A percentile compares a stretch with the other conserved stretches of the same genome.
These are phyloP conservation scores for Muscicapa striata DNA, from an alignment of 2,797 vertebrate genomes.

Conservation along the genomic window DNA sequence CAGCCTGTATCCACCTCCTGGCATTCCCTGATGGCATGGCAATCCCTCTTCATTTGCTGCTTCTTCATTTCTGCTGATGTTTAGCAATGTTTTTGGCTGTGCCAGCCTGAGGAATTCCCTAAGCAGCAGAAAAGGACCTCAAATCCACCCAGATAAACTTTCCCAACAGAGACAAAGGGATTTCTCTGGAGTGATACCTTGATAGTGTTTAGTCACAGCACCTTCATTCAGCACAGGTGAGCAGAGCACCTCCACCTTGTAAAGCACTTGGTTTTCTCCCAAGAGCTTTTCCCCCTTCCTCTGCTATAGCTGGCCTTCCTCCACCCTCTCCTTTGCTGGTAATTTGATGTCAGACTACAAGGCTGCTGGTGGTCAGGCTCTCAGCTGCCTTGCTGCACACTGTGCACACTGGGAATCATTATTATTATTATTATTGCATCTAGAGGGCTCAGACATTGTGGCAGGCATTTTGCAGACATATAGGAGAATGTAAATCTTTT, in stretches of 20 bases:
- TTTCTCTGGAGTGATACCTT: background rate
- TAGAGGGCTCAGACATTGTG: background rate
- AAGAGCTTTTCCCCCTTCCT: background rate
- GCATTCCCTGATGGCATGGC: background rate
- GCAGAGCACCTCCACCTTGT: background rate
- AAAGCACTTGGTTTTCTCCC: background rate
- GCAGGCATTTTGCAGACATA: background rate
- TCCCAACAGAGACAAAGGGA: background rate
- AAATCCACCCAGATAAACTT: background rate
- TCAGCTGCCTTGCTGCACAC: background rate
- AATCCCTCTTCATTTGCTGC: background rate
- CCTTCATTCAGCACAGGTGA: background rate
- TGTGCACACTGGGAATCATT: rapidly evolving
- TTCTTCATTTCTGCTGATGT: background rate
- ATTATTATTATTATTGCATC: background rate
- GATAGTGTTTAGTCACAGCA: background rate
- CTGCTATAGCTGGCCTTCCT: background rate
- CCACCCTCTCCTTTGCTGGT: background rate
- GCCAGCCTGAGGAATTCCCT: background rate
- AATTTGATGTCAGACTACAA: background rate
- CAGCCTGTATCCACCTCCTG: rapidly evolving
- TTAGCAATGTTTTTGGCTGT: background rate
- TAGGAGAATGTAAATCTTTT: background rate
- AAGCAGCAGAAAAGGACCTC: background rate
- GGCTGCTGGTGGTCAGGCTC: background rate